These are phyloP conservation scores for Cheilosia vernalis DNA, from an alignment of 2,888 invertebrate species.

Conservation along the genomic window DNA sequence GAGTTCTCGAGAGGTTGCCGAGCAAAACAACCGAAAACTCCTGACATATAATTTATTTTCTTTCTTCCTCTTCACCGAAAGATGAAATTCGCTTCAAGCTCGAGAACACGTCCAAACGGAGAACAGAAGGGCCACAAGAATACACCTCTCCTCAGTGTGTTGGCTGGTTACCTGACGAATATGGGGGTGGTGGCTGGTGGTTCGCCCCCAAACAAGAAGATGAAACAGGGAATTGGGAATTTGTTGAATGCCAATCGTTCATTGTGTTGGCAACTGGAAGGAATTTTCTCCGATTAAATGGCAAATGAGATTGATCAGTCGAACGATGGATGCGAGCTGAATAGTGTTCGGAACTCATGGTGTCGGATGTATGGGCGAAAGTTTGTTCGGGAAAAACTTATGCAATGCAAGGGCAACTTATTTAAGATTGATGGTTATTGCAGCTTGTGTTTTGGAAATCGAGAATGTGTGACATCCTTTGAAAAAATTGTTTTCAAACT, in stretches of 20 bases:
- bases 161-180: constrained; percentile 24
- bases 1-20: constrained; percentile 54
- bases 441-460: constrained; percentile 37
- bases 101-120: background rate
- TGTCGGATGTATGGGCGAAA: constrained; percentile 37
- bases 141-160: too few species aligned
- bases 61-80: constrained; percentile 34
- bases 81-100: constrained; percentile 52
- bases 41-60: constrained; percentile 73
- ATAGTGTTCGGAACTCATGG: constrained; percentile 30
- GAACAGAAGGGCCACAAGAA: background rate
- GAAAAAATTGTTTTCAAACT: constrained; percentile 13
- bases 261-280: constrained; percentile 62
- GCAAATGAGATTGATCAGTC: constrained; percentile 71
- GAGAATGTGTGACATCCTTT: constrained; percentile 31
- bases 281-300: constrained; percentile 58
- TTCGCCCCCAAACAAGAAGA: constrained; percentile 62
- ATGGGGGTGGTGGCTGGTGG: background rate
- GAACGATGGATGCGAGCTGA: background rate
- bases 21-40: constrained; percentile 52
- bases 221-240: constrained; percentile 65
- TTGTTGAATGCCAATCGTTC: constrained; percentile 65
- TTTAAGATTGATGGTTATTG: constrained; percentile 58
- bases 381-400: constrained; percentile 29
- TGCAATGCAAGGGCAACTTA: constrained; percentile 3